A percentile compares a stretch with the other conserved stretches of the same genome.
These are phyloP conservation scores for Kobus ellipsiprymnus DNA, from an alignment of 2,113 vertebrate species.

Conservation along the genomic window DNA sequence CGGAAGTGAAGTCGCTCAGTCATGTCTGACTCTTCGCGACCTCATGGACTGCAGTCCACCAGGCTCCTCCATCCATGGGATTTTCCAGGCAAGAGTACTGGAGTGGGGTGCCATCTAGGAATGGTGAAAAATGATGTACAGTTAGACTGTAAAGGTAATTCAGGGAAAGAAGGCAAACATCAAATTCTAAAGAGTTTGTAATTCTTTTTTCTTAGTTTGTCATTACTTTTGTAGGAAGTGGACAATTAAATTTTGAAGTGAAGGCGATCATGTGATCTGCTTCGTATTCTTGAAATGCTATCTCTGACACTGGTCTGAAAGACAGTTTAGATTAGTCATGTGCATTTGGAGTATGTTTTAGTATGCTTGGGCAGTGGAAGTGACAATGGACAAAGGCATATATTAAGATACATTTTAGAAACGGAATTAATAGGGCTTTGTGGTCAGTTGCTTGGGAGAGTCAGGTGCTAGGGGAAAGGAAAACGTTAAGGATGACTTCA, in stretches of 20 bases:
- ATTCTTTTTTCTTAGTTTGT: background rate
- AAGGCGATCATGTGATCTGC: background rate
- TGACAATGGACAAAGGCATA: background rate
- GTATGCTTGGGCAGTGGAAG: background rate
- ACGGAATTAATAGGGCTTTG: background rate
- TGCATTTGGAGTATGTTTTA: background rate
- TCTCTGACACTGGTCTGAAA: background rate
- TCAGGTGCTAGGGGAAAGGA: background rate
- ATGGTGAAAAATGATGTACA: background rate
- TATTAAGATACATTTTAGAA: constrained; percentile 8
- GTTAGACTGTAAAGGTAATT: background rate
- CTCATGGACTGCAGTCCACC: no score
- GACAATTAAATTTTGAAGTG: background rate
- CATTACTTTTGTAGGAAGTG: background rate
- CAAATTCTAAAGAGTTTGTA: background rate
- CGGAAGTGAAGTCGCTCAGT: no score
- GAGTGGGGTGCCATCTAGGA: background rate
- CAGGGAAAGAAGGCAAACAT: background rate
- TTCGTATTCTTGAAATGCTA: background rate
- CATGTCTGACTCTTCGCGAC: no score
- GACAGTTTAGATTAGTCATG: background rate
- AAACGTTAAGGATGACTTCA: background rate
- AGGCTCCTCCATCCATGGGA: no score
- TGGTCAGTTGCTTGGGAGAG: background rate
- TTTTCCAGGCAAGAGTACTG: no score